These are phyloP conservation scores for Adelognathus sp. DNA, from an alignment of 2,888 invertebrate genomes.

Conservation along the genomic window DNA sequence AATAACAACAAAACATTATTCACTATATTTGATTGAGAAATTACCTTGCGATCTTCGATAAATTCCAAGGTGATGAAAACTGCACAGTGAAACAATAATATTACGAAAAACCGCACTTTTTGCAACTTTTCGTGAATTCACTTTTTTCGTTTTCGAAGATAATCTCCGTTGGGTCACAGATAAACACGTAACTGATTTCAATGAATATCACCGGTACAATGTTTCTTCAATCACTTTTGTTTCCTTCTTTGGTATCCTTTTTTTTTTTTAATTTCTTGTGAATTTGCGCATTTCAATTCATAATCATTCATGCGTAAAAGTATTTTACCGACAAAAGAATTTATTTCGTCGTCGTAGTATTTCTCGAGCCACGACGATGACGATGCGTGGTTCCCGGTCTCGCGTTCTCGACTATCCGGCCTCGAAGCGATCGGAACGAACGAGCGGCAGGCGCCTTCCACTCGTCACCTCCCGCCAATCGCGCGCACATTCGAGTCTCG, in stretches of 20 bases:
- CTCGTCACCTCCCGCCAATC: slow-evolving; percentile 36
- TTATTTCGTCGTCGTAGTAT: not conserved
- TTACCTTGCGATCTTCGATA: not conserved
- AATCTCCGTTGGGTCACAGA: slow-evolving; percentile 1
- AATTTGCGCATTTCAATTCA: not conserved
- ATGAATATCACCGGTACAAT: not conserved
- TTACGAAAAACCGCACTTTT: not conserved
- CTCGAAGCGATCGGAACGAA: slow-evolving; percentile 48
- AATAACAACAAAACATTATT: not conserved
- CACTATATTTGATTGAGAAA: not conserved
- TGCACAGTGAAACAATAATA: not conserved
- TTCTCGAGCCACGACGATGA: slow-evolving; percentile 11
- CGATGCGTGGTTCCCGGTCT: slow-evolving; percentile 48
- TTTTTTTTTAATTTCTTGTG: not conserved
- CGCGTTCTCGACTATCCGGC: slow-evolving; percentile 55
- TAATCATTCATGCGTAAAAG: not conserved
- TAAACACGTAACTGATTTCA: not conserved
- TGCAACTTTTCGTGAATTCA: not conserved
- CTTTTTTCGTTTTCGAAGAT: not conserved
- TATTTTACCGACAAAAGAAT: not conserved
- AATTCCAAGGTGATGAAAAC: not conserved
- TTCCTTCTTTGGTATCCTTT: not conserved
- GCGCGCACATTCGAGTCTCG: not conserved
- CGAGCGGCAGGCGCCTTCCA: slow-evolving; percentile 45
- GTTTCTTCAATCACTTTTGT: not conserved